phyloP scores from a whole-genome alignment of 2,113 vertebrate genomes.

The Sigmodon hispidus region DNA sequence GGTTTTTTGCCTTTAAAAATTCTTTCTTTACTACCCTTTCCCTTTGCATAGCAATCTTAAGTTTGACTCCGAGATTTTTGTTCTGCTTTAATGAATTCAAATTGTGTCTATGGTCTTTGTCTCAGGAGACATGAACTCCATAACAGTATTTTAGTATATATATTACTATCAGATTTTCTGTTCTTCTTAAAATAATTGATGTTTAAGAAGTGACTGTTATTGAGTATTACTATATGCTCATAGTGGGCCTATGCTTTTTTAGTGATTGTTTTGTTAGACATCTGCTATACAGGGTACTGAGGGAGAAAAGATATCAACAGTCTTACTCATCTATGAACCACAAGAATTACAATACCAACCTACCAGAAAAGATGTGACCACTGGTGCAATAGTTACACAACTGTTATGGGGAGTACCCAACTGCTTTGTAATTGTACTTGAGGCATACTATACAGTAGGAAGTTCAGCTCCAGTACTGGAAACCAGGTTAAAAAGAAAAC shows the following conservation, averaged over 20 bases:
- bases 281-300: neutral
- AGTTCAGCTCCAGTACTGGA: neutral
- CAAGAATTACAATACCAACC: neutral
- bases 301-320: neutral
- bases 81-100: neutral
- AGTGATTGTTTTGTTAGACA: neutral
- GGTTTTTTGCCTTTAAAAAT: neutral
- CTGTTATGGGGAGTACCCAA: neutral
- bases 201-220: neutral
- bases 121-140: neutral
- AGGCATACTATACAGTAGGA: neutral
- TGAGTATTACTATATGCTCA: neutral
- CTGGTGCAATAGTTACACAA: neutral
- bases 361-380: neutral
- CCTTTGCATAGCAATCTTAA: neutral
- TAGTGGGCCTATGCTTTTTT: neutral
- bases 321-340: neutral
- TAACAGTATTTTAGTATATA: neutral
- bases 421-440: neutral
- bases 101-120: neutral
- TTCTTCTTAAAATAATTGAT: neutral
- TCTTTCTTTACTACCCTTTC: neutral
- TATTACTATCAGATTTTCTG: neutral
- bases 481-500: neutral
- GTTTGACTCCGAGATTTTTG: neutral